These are phyloP conservation scores for Hydrolagus colliei DNA, from an alignment of 2,797 vertebrate species.

Conservation along the genomic window DNA sequence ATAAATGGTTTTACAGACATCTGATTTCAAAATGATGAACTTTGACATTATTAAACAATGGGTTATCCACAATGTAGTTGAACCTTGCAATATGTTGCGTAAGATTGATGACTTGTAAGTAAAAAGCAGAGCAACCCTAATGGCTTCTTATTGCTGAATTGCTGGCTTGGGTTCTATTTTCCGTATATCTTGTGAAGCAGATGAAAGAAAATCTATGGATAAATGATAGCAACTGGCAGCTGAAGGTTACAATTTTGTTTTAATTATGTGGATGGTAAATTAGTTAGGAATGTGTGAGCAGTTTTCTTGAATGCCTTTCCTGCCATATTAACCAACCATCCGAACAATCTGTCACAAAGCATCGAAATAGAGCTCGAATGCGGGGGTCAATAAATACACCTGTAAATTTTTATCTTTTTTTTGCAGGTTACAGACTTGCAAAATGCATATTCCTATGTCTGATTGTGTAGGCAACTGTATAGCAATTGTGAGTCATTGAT, in stretches of 20 bases:
- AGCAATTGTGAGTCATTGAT: no score
- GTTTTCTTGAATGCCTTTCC: background rate
- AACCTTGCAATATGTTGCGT: background rate
- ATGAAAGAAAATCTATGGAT: slow-evolving; percentile 23
- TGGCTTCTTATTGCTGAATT: background rate
- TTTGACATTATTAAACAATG: slow-evolving; percentile 26
- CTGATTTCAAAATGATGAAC: slow-evolving; percentile 25
- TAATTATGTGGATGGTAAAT: background rate
- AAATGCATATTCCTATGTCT: no score
- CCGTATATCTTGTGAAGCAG: background rate
- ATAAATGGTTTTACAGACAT: background rate
- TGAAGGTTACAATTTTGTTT: background rate
- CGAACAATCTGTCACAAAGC: background rate
- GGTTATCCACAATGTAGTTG: background rate
- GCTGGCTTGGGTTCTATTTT: background rate
- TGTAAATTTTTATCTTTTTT: no score
- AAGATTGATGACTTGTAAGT: slow-evolving; percentile 15
- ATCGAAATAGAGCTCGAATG: no score
- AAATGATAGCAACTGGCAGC: slow-evolving; percentile 18
- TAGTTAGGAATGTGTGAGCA: background rate
- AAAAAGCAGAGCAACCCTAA: background rate
- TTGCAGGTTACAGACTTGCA: no score
- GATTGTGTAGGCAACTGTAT: no score
- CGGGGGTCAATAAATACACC: no score
- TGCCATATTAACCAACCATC: background rate